Evolutionary conservation across 1,140 invertebrate genomes (phyloP).

Genomic region (Drosophila tani): DNA sequence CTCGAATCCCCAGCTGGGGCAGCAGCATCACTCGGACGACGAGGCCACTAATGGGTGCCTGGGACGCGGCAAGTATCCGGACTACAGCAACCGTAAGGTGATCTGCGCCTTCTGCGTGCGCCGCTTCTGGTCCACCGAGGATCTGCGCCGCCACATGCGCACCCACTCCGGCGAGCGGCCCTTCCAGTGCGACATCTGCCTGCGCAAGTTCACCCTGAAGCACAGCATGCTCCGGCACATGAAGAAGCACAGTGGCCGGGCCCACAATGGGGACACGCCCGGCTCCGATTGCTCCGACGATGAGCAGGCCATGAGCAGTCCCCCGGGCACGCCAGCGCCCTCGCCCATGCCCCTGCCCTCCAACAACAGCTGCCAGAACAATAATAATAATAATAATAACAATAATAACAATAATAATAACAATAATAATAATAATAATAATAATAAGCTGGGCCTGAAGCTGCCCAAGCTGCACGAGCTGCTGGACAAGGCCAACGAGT

Average conservation of each 20-base stretch:
- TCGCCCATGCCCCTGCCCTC: slow-evolving; percentile 6
- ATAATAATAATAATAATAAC: slow-evolving; percentile 42
- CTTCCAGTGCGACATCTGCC: slow-evolving; percentile 91
- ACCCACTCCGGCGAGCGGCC: slow-evolving; percentile 93
- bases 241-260: slow-evolving; percentile 90
- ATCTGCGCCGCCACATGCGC: slow-evolving; percentile 95
- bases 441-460: slow-evolving; percentile 43
- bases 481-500: slow-evolving; percentile 75
- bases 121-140: slow-evolving; percentile 97
- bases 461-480: slow-evolving; percentile 74
- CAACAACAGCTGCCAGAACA: slow-evolving; percentile 53
- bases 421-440: slow-evolving; percentile 22
- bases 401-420: slow-evolving; percentile 49
- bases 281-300: slow-evolving; percentile 85
- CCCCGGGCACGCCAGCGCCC: slow-evolving; percentile 32
- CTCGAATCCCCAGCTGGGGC: slow-evolving; percentile 24
- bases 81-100: slow-evolving; percentile 95
- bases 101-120: slow-evolving; percentile 96
- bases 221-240: slow-evolving; percentile 96
- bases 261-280: slow-evolving; percentile 70
- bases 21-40: slow-evolving; percentile 74
- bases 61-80: slow-evolving; percentile 89
- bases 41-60: slow-evolving; percentile 38
- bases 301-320: slow-evolving; percentile 72
- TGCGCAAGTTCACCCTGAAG: slow-evolving; percentile 94